A percentile compares a stretch with the other conserved stretches of the same genome.
phyloP scores from a whole-genome alignment of 2,113 vertebrate genomes.

The Cettia cetti region DNA sequence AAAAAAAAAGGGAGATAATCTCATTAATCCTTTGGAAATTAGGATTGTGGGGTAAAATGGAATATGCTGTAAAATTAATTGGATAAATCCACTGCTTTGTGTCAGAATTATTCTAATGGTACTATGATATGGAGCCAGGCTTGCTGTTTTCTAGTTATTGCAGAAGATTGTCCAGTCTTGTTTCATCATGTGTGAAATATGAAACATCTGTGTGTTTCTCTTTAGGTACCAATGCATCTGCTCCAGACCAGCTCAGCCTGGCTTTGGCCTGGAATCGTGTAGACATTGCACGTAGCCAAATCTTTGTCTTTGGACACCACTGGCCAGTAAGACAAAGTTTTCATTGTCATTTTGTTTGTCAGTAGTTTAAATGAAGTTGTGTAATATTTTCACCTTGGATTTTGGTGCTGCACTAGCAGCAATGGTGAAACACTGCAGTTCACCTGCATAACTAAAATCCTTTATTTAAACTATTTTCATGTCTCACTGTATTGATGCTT shows the following conservation, averaged over 20 bases:
- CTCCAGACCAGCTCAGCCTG: constrained; percentile 93
- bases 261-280: constrained; percentile 99
- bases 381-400: background rate
- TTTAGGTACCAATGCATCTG: constrained; percentile 92
- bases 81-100: background rate
- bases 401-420: background rate
- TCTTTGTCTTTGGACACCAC: constrained; percentile 95
- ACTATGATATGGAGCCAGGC: background rate
- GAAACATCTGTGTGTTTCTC: background rate
- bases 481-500: background rate
- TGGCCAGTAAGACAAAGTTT: constrained; percentile 84
- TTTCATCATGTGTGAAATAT: background rate
- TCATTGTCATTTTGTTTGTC: background rate
- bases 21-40: background rate
- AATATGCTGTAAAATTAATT: background rate
- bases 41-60: background rate
- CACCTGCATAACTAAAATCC: background rate
- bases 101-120: background rate
- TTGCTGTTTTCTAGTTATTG: background rate
- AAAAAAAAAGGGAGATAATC: background rate
- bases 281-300: constrained; percentile 95
- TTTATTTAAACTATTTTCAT: background rate
- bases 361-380: background rate
- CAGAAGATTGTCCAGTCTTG: background rate
- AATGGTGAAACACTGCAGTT: background rate